Evolutionary conservation across 2,888 invertebrate species (phyloP).

Genomic region (Ophraella communa): DNA sequence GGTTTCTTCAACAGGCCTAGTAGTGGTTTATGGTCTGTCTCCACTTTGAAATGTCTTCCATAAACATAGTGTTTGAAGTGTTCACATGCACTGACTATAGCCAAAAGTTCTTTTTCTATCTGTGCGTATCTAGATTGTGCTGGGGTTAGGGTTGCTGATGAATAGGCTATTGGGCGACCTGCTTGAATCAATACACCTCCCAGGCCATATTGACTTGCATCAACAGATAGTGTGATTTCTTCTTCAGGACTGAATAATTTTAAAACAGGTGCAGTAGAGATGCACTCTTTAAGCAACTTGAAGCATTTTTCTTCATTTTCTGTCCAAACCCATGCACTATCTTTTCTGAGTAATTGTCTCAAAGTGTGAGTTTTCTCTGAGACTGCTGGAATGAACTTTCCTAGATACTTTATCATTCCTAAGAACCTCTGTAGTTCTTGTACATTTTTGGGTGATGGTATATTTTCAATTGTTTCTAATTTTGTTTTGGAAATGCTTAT

Average conservation of each 20-base stretch:
- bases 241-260: slow-evolving; percentile 9
- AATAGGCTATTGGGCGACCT: slow-evolving; percentile 23
- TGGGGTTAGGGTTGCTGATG: slow-evolving; percentile 29
- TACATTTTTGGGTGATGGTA: slow-evolving; percentile 14
- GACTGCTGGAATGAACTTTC: slow-evolving; percentile 26
- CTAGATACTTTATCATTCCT: slow-evolving; percentile 27
- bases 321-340: slow-evolving; percentile 26
- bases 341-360: slow-evolving; percentile 21
- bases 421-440: slow-evolving; percentile 28
- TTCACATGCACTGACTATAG: background rate
- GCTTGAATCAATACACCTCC: slow-evolving; percentile 25
- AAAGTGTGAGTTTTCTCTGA: slow-evolving; percentile 18
- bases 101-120: background rate
- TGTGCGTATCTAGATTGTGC: background rate
- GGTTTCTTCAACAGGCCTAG: background rate
- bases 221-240: slow-evolving; percentile 24
- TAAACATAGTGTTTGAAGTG: background rate
- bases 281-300: slow-evolving; percentile 1
- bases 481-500: background rate
- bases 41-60: background rate
- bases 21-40: background rate
- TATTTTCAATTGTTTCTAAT: slow-evolving; percentile 4
- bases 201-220: slow-evolving; percentile 25
- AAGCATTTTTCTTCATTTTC: slow-evolving; percentile 23
- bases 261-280: background rate